Percentiles rank a stretch among this genome's conserved stretches.
phyloP scores from a whole-genome alignment of 2,113 vertebrate genomes.

The Anguilla japonica region DNA sequence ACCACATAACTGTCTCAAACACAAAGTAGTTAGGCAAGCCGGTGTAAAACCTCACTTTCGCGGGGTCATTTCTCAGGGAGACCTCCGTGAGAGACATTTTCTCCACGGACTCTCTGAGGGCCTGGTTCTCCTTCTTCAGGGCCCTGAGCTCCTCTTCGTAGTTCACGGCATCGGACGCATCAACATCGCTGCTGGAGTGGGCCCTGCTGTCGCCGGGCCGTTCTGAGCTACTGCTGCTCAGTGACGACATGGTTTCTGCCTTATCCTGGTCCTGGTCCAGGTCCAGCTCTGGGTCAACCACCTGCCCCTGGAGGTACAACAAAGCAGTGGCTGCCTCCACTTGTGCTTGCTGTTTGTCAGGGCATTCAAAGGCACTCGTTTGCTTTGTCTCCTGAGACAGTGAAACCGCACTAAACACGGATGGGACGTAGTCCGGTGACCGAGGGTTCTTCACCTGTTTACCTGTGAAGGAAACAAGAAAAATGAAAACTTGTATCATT shows the following conservation, averaged over 20 bases:
- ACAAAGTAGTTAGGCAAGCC: conserved; percentile 74
- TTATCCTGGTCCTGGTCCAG: conserved; percentile 33
- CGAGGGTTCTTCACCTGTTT: conserved; percentile 74
- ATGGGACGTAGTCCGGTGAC: conserved; percentile 70
- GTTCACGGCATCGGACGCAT: conserved; percentile 28
- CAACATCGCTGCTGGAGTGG: conserved; percentile 2
- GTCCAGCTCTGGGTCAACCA: conserved; percentile 36
- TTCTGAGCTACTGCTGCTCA: conserved; percentile 52
- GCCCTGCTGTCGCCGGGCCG: conserved; percentile 43
- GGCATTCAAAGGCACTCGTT: conserved; percentile 46
- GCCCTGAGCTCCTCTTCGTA: conserved; percentile 58
- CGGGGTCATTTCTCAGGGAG: conserved; percentile 66
- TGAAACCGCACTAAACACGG: conserved; percentile 59
- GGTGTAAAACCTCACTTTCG: conserved; percentile 72
- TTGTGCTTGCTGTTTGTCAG: conserved; percentile 70
- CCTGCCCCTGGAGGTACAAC: conserved; percentile 70
- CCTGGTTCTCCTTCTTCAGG: conserved; percentile 66
- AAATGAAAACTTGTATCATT: not conserved
- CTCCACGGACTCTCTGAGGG: conserved; percentile 65
- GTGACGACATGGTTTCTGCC: conserved; percentile 51
- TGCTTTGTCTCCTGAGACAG: conserved; percentile 63
- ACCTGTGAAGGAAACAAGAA: conserved; percentile 48
- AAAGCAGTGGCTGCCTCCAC: conserved; percentile 74
- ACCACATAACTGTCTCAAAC: conserved; percentile 73
- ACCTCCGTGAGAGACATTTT: conserved; percentile 69